A percentile compares a stretch with the other conserved stretches of the same genome.
Conservation (phyloP, 1,140 invertebrate species). For the Drosophila arizonae region DNA sequence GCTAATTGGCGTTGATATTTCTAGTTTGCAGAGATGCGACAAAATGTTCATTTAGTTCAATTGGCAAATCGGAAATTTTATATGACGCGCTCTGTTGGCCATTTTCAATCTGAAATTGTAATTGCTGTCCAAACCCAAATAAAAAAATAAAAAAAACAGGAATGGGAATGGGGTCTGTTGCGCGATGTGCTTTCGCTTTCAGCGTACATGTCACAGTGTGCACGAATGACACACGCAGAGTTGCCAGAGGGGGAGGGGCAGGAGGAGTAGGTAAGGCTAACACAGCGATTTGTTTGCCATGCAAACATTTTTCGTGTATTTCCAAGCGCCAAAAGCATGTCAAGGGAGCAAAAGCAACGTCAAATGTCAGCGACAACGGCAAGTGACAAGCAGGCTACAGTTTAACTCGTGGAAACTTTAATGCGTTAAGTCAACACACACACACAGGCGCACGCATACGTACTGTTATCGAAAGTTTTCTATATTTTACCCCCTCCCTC, state of each 20-base stretch:
- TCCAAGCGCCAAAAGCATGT: constrained; percentile 54
- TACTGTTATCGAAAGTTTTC: constrained; percentile 1
- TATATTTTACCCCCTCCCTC: no score
- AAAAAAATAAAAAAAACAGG: constrained; percentile 26
- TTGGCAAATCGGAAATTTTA: constrained; percentile 25
- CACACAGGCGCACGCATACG: constrained; percentile 3
- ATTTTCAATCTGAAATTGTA: constrained; percentile 37
- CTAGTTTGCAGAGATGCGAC: background rate
- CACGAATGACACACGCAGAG: constrained; percentile 5
- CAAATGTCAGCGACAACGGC: constrained; percentile 42
- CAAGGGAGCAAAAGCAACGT: constrained; percentile 45
- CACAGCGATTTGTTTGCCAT: constrained; percentile 49
- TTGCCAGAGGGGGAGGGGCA: background rate
- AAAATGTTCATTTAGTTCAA: background rate
- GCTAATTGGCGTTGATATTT: background rate
- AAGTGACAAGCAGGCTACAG: constrained; percentile 35
- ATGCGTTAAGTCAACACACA: constrained; percentile 40
- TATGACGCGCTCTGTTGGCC: constrained; percentile 6
- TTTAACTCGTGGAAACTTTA: constrained; percentile 33
- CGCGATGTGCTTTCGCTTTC: constrained; percentile 4
- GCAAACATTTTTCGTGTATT: constrained; percentile 53
- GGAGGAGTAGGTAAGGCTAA: background rate
- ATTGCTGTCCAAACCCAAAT: constrained; percentile 21
- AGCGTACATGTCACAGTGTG: constrained; percentile 13
- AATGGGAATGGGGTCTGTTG: constrained; percentile 31